These are phyloP conservation scores for Emydocephalus ijimae DNA, from an alignment of 2,113 vertebrate species.

Conservation along the genomic window DNA sequence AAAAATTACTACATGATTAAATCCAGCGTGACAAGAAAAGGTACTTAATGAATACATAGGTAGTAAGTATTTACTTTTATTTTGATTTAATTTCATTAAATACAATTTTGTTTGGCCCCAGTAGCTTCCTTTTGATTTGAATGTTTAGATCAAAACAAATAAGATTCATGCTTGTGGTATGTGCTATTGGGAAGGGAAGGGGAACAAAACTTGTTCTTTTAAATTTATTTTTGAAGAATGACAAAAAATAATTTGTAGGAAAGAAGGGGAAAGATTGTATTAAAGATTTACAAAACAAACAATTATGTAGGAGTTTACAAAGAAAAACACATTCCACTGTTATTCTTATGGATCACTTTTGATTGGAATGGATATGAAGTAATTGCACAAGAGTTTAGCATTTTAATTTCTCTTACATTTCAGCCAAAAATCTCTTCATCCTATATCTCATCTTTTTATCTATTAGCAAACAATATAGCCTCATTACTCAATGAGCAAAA, in stretches of 20 bases:
- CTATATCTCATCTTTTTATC: background rate
- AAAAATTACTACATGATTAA: background rate
- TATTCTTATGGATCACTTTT: background rate
- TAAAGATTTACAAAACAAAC: background rate
- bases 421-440: background rate
- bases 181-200: background rate
- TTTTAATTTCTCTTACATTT: background rate
- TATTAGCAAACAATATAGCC: background rate
- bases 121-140: background rate
- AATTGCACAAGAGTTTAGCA: background rate
- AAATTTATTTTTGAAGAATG: background rate
- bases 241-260: background rate
- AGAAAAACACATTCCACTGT: background rate
- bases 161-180: background rate
- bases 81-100: background rate
- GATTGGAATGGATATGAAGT: background rate
- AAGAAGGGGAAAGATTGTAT: background rate
- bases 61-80: background rate
- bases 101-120: background rate
- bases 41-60: background rate
- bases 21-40: background rate
- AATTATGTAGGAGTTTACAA: background rate
- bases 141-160: background rate
- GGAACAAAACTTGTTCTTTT: background rate
- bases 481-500: background rate